These are phyloP conservation scores for Melanotaenia boesemani DNA, from an alignment of 2,797 vertebrate species.

Conservation along the genomic window DNA sequence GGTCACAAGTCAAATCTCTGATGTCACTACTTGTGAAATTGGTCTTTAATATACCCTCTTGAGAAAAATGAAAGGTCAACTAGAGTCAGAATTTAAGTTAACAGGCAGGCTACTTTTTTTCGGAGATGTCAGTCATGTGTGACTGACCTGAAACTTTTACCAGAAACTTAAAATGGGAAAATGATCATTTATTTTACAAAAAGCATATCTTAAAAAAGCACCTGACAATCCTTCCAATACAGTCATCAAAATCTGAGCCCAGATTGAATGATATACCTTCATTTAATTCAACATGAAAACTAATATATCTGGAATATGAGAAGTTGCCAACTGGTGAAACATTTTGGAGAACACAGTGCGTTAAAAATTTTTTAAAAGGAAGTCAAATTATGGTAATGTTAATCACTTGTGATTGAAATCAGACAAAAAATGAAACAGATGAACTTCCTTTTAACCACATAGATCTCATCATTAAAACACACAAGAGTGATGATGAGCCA, in stretches of 20 bases:
- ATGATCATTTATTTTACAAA: slow-evolving; percentile 65
- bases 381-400: slow-evolving; percentile 18
- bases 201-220: slow-evolving; percentile 61
- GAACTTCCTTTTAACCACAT: background rate
- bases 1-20: slow-evolving; percentile 36
- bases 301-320: slow-evolving; percentile 50
- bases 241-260: slow-evolving; percentile 29
- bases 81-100: slow-evolving; percentile 52
- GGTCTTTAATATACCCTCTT: slow-evolving; percentile 30
- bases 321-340: slow-evolving; percentile 26
- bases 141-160: slow-evolving; percentile 31
- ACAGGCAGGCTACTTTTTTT: slow-evolving; percentile 23
- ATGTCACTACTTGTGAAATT: slow-evolving; percentile 36
- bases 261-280: slow-evolving; percentile 48
- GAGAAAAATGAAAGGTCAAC: slow-evolving; percentile 59
- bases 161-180: slow-evolving; percentile 49
- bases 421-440: background rate
- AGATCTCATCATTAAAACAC: background rate
- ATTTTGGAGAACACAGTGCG: slow-evolving; percentile 20
- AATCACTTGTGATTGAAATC: background rate
- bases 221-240: slow-evolving; percentile 53
- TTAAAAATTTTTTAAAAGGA: background rate
- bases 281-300: slow-evolving; percentile 52
- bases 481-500: background rate
- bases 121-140: slow-evolving; percentile 30